A percentile compares a stretch with the other conserved stretches of the same genome.
Conservation (phyloP, 2,113 vertebrate genomes). For the Brachypteracias leptosomus region DNA sequence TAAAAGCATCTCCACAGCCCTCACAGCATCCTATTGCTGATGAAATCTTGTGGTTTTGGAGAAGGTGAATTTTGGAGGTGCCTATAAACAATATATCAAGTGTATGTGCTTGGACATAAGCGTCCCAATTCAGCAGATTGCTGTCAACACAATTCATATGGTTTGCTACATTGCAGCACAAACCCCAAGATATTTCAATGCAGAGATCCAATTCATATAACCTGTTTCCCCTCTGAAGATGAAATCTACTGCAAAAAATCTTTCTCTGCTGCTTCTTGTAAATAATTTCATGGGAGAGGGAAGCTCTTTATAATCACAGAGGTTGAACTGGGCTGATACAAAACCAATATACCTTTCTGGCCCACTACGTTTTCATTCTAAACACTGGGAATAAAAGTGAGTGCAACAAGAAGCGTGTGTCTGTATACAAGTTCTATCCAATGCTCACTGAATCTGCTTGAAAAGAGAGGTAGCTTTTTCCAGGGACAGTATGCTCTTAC, state of each 20-base stretch:
- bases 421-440: not conserved
- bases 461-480: not conserved
- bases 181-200: not conserved
- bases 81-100: not conserved
- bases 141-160: not conserved
- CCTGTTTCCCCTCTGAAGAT: not conserved
- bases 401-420: not conserved
- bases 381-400: not conserved
- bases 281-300: not conserved
- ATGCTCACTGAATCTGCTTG: not conserved
- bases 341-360: not conserved
- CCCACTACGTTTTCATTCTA: not conserved
- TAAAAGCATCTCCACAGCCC: not conserved
- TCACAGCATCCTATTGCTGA: not conserved
- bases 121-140: not conserved
- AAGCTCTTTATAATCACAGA: not conserved
- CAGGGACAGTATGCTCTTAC: not conserved
- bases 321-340: not conserved
- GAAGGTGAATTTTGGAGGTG: not conserved
- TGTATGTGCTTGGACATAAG: not conserved
- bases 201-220: not conserved
- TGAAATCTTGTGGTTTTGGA: not conserved
- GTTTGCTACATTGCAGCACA: not conserved
- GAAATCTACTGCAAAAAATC: not conserved
- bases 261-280: not conserved